These are phyloP conservation scores for Petrocephalus sullivani DNA, from an alignment of 2,797 vertebrate species.

Conservation along the genomic window DNA sequence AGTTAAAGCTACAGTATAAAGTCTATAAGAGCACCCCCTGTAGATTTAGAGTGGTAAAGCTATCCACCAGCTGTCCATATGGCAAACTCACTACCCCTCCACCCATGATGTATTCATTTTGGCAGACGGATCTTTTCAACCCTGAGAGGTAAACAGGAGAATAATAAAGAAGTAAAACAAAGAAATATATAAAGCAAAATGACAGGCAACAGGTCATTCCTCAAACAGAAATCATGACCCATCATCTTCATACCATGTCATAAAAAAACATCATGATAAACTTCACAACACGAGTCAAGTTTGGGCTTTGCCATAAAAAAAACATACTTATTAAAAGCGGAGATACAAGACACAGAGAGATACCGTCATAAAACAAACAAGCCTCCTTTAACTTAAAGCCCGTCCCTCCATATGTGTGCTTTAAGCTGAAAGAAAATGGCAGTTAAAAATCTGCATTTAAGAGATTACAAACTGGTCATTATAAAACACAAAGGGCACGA, in stretches of 20 bases:
- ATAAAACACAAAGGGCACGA: neutral
- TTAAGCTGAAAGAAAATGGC: neutral
- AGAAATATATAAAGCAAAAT: neutral
- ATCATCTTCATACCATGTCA: neutral
- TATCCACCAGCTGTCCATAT: neutral
- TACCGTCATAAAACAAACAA: neutral
- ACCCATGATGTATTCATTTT: neutral
- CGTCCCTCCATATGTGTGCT: neutral
- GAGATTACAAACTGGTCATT: neutral
- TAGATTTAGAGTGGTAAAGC: neutral
- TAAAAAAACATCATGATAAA: neutral
- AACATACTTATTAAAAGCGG: neutral
- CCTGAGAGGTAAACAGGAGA: neutral
- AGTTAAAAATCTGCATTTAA: neutral
- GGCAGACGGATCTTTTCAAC: conserved; percentile 1
- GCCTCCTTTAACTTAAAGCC: neutral
- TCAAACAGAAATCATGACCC: neutral
- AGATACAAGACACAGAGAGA: neutral
- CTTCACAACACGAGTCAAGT: neutral
- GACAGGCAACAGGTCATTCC: neutral
- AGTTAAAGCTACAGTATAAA: neutral
- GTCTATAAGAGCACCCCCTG: neutral
- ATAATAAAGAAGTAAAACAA: neutral
- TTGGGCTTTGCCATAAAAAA: neutral
- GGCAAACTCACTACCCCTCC: neutral